These are phyloP conservation scores for Anseranas semipalmata DNA, from an alignment of 2,113 vertebrate species.

Conservation along the genomic window DNA sequence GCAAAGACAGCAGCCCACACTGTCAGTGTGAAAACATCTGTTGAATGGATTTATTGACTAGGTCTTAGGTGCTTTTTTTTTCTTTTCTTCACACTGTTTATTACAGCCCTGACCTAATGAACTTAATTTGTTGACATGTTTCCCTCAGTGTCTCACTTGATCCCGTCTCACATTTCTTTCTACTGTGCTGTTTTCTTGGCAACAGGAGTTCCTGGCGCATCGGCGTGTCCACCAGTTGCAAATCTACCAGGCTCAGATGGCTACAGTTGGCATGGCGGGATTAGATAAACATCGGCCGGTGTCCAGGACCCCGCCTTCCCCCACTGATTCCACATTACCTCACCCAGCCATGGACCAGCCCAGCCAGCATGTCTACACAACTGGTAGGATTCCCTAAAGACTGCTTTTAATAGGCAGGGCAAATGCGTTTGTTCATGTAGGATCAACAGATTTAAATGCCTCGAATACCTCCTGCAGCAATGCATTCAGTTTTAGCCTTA, in stretches of 20 bases:
- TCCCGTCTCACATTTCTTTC: conserved; percentile 76
- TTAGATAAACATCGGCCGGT: conserved; percentile 78
- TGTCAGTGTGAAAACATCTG: conserved; percentile 77
- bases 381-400: conserved; percentile 80
- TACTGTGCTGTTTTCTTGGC: conserved; percentile 77
- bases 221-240: conserved; percentile 72
- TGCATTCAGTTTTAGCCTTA: conserved; percentile 66
- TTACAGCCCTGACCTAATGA: conserved; percentile 81
- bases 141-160: conserved; percentile 70
- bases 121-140: conserved; percentile 82
- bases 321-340: conserved; percentile 69
- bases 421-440: conserved; percentile 78
- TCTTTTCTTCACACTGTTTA: conserved; percentile 72
- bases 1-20: conserved; percentile 33
- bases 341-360: conserved; percentile 77
- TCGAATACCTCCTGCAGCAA: conserved; percentile 81
- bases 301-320: conserved; percentile 76
- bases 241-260: conserved; percentile 73
- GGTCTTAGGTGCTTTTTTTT: conserved; percentile 29
- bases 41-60: conserved; percentile 79
- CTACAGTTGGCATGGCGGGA: conserved; percentile 77
- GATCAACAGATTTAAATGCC: conserved; percentile 89
- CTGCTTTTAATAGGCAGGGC: conserved; percentile 78
- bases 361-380: conserved; percentile 80
- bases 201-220: conserved; percentile 74